Evolutionary conservation across 1,140 invertebrate species (phyloP), one percentile per base, ranked within the genome.

Genomic region (Acromyrmex charruanus): DNA sequence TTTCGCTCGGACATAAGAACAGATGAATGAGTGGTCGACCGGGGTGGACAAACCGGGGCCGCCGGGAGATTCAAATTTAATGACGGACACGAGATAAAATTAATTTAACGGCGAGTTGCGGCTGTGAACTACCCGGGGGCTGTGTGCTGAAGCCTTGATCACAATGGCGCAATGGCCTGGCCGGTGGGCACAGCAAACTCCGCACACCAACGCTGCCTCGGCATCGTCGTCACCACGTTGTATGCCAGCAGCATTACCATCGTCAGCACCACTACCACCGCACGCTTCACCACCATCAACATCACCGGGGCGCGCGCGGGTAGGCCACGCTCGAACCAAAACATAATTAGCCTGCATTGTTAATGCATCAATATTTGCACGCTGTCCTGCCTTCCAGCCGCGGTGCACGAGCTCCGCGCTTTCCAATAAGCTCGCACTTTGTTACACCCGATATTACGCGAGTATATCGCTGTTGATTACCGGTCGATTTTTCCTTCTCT

Each of bases 261-360:
- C 85, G 85, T 84, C 81, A 86, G 81, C 88, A 63, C 35, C 55
- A 82, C 88, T 59, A 87, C 87, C 71, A 86, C 69, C 85, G 85
- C 90, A 86, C 89, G 77, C 80, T 84, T 79, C 88, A 66, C 61
- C 68, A 61, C 80, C 80, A 82, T 35, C 80, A 79, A 81, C 91
- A 89, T 69, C 71, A 71, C 79, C 71, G 75, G 75, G 77, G 77
- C 74, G 86, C 49, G 75, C 72, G 72, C 84, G 87, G 84, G 86
- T 88, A 88, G 75, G 81, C 90, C 71, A 68, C 87, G 71, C 88
- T 74, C 92, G 89, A 89, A 95, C 93, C 94, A 95, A 95, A 95
- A 95, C 94, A 95, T 95, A 95, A 95, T 95, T 95, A 95, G 94
- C 93, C 90, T 95, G 94, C 93, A 95, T 95, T 95, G 93, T 95